Evolutionary conservation across 2,113 vertebrate genomes (phyloP).

Genomic region (Lipotes vexillifer): DNA sequence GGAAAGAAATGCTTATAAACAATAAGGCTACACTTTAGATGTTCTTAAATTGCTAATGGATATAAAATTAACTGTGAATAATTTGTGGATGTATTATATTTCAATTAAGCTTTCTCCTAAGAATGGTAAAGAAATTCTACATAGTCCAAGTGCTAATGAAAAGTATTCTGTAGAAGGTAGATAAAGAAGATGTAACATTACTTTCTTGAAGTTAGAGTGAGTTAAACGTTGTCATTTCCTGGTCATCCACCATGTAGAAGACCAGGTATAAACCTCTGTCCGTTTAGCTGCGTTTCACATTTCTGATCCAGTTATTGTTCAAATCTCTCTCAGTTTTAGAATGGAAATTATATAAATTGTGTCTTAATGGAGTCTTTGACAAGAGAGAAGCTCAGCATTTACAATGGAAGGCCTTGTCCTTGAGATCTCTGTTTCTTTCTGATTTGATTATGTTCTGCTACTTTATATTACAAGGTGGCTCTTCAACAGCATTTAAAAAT

Average conservation of each 20-base stretch:
- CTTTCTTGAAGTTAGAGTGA: conserved; percentile 3
- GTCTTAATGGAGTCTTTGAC: background rate
- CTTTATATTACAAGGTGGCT: background rate
- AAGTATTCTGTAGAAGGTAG: background rate
- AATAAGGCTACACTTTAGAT: conserved; percentile 44
- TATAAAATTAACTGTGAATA: conserved; percentile 27
- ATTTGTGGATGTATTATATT: background rate
- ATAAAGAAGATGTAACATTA: background rate
- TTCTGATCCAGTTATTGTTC: conserved; percentile 3
- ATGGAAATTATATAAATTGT: background rate
- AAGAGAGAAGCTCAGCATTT: background rate
- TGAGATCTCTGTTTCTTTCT: background rate
- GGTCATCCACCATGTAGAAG: background rate
- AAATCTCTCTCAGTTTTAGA: background rate
- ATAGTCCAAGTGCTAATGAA: background rate
- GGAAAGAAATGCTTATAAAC: conserved; percentile 57
- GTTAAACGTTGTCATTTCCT: conserved; percentile 5
- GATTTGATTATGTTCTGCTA: background rate
- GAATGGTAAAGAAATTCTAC: background rate
- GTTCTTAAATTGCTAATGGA: conserved; percentile 31
- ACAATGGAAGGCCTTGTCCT: background rate
- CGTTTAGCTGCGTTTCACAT: background rate
- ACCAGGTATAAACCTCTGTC: background rate
- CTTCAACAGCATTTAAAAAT: conserved; percentile 34
- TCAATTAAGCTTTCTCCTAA: conserved; percentile 19